phyloP scores from a whole-genome alignment of 2,888 invertebrate genomes.

The Galerucella nymphaeae region DNA sequence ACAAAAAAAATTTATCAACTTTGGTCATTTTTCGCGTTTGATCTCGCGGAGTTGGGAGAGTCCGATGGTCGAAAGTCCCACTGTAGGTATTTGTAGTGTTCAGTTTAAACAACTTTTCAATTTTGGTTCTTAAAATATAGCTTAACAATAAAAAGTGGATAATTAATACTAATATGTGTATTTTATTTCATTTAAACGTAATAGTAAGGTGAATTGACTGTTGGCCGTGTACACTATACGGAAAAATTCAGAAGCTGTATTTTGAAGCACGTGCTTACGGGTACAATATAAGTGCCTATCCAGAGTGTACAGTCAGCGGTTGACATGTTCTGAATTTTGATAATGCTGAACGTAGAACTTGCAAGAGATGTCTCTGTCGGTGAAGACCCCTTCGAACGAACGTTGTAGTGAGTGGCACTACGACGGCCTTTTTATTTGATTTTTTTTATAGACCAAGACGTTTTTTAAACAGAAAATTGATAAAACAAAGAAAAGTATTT shows the following conservation, averaged over 20 bases:
- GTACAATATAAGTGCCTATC: constrained; percentile 46
- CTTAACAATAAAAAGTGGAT: too few relatives aligned
- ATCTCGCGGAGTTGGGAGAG: too few relatives aligned
- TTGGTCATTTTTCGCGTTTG: too few relatives aligned
- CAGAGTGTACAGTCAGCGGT: constrained; percentile 56
- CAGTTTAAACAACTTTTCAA: too few relatives aligned
- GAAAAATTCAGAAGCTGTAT: constrained; percentile 55
- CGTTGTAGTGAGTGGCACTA: constrained; percentile 9
- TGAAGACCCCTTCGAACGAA: constrained; percentile 20
- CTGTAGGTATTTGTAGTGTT: too few relatives aligned
- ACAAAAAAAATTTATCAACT: too few relatives aligned
- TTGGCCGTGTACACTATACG: constrained; percentile 42
- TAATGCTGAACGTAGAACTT: constrained; percentile 45
- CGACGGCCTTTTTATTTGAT: neutral
- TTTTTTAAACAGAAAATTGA: neutral
- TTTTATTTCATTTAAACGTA: neutral
- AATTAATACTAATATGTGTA: neutral
- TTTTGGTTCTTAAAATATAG: too few relatives aligned
- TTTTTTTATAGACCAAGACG: neutral
- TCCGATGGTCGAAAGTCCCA: too few relatives aligned
- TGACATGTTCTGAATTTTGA: constrained; percentile 62
- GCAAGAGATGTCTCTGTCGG: constrained; percentile 37
- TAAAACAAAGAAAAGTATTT: neutral
- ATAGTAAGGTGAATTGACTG: constrained; percentile 38
- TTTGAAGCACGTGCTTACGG: constrained; percentile 56